Base-by-base conservation (phyloP, 2,113 vertebrate genomes). In the Chloropsis cyanopogon region DNA sequence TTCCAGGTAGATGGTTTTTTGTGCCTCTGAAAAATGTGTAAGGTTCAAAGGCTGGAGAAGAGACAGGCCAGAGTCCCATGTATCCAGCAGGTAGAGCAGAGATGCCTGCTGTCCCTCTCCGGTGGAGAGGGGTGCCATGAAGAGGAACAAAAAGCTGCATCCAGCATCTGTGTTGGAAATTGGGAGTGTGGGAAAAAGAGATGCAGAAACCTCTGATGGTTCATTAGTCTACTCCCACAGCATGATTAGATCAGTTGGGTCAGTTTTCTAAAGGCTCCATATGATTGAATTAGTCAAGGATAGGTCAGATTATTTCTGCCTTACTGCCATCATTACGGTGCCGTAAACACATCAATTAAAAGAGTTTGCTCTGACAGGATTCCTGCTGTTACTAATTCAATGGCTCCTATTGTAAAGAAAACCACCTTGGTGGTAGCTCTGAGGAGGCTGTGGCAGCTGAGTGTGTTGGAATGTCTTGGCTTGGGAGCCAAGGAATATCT, bases 281-380 rank as follows among this genome's bases (percentile, higher is more conserved):
- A 69, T 88, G 64, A 88, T 60, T 72, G 64, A 54, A 86, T 94
- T 86, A 91, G n/a, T 54, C 47, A 91, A 93, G 77, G 77, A 79
- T 53, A 13, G 11, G 21, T 71, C 35, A 81, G 87, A 91, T 97
- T 95, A 93, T 94, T 96, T 95, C 82, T 91, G 72, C 81, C 6
- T 97, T 93, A 61, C 82, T 61, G 82, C 72, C 52, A 35, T 86
- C 57, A 56, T 73, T 72, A 46, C 8, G 0, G 42, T 49, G 17
- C 39, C 33, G 11, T 54, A 82, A 95, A 86, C 49, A 53, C 42
- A 79, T 68, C 19, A 25, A 31, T 57, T 80, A 65, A 71, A 94
- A 80, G 54, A 76, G 50, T 82, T 88, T 49, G 4, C 33, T 83
- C 47, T 88, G 64, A 81, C 69, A 77, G 86, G 80, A 80, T 60